Base-by-base conservation (phyloP, 2,888 invertebrate species). In the Vanessa cardui region DNA sequence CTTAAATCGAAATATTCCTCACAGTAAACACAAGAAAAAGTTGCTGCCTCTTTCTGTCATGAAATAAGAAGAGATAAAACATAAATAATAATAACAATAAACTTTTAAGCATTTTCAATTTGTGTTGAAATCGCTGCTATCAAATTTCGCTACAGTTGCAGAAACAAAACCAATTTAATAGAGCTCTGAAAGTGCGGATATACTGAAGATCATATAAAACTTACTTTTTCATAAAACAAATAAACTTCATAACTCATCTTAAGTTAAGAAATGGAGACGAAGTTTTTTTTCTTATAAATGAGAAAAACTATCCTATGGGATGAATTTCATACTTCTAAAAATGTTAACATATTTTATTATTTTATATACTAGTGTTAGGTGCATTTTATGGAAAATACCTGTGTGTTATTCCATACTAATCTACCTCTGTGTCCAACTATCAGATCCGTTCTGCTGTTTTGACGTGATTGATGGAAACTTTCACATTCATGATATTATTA, bases 201-300 rank as follows among this genome's bases (percentile, higher is more conserved):
- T 39, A 18, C 12, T 9, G 7, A 26, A 54, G 16, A 18, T 39
- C 56, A 56, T 33, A 56, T 39, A 39, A 56, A 56, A 33, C 18
- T 56, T 39, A 33, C 33, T n/a, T 33, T 26, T 26, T 39, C 9
- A 8, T 8, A 39, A n/a, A 56, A 56, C 56, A 18, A n/a, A n/a
- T n/a, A n/a, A n/a, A 21, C 20, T n/a, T 16, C 2, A 18, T 33
- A 56, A 56, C 56, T 56, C 56, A 56, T 39, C 39, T 56, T 18
- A 18, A 54, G 26, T 54, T 54, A 9, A 18, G n/a, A 39, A n/a
- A n/a, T 12, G 12, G 47, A n/a, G 8, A 56, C 9, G n/a, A 56
- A 56, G 31, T n/a, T 56, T 56, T 33, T 15, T 18, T 56, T 33
- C 9, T 33, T 18, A 39, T 33, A 39, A 56, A 31, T 33, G 18